These are phyloP conservation scores for Bugula neritina DNA, from an alignment of 2,888 invertebrate species.

Conservation along the genomic window DNA sequence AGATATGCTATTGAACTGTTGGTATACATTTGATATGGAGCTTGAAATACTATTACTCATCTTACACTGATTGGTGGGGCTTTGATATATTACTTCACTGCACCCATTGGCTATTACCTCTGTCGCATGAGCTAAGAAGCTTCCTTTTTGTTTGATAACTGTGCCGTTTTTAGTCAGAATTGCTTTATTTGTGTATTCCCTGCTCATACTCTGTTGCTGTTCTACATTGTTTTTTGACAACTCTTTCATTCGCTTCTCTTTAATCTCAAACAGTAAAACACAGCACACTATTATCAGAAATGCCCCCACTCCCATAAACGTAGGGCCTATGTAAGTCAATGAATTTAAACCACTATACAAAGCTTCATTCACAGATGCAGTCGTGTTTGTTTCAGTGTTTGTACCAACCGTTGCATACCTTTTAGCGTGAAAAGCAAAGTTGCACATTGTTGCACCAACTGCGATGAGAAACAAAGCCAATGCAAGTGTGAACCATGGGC, in stretches of 20 bases:
- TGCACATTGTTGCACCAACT: slow-evolving; percentile 7
- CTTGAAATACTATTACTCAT: too few relatives aligned
- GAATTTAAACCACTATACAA: neutral
- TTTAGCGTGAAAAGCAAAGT: slow-evolving; percentile 23
- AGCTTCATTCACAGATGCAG: neutral
- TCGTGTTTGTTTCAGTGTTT: neutral
- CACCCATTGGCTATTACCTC: neutral
- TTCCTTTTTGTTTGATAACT: neutral
- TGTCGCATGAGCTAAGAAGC: neutral
- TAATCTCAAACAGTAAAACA: slow-evolving; percentile 14
- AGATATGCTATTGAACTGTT: neutral
- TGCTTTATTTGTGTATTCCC: slow-evolving; percentile 14
- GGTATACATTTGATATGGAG: too few relatives aligned
- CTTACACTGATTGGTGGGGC: neutral
- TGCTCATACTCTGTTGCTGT: slow-evolving; percentile 15
- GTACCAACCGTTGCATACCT: neutral
- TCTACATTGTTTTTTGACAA: neutral
- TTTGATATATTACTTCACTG: neutral
- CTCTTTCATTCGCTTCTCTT: slow-evolving; percentile 13
- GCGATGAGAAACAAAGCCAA: neutral
- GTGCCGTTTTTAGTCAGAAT: neutral
- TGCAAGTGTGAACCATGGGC: neutral
- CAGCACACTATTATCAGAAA: slow-evolving; percentile 19
- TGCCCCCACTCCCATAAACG: slow-evolving; percentile 24
- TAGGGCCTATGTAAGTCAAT: slow-evolving; percentile 17